Base-by-base conservation (phyloP, 1,140 invertebrate genomes). In the Holotrichia oblita region DNA sequence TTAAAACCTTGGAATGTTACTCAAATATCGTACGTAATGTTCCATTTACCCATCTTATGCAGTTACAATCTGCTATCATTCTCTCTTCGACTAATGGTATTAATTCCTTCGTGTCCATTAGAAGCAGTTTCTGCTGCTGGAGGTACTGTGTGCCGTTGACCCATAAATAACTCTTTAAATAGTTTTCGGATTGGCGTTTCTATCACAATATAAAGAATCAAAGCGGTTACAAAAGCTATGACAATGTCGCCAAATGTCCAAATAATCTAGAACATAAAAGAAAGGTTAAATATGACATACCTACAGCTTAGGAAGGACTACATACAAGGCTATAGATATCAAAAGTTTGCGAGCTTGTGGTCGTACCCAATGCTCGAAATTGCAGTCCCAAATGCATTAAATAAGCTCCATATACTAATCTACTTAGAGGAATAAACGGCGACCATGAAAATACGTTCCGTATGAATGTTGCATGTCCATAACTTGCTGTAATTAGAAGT, bases 341-440 rank as follows among this genome's bases (percentile, higher is more conserved):
- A 76, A 55, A 76, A 9, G 24, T 27, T 34, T n/a, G 14, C 2
- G 75, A 59, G 10, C 42, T 24, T 2, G 88, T 86, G 12, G 87
- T 84, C 64, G 87, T 85, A 42, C 85, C 88, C 0, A 89, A 87
- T 24, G 87, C 85, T 14, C 89, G 84, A 0, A 87, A 80, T 73
- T 90, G 89, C 40, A 90, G 84, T 6, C 87, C 59, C 77, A 88
- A 85, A 79, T 93, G 92, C 20, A 87, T 87, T 24, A 95, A 86
- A 84, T 95, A 95, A 3, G 91, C 90, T 55, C 91, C 90, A 83
- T 94, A 96, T 0, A 91, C 90, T 22, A 96, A 86, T 80, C 93
- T 90, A 77, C 93, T 91, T 3, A 95, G 86, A 0, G 93, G 92
- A 24, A 92, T 87, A 87, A 93, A 93, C 0, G 89, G 88, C 22